These are phyloP conservation scores for Cylloceria caligata DNA, from an alignment of 2,888 invertebrate species.

Conservation along the genomic window DNA sequence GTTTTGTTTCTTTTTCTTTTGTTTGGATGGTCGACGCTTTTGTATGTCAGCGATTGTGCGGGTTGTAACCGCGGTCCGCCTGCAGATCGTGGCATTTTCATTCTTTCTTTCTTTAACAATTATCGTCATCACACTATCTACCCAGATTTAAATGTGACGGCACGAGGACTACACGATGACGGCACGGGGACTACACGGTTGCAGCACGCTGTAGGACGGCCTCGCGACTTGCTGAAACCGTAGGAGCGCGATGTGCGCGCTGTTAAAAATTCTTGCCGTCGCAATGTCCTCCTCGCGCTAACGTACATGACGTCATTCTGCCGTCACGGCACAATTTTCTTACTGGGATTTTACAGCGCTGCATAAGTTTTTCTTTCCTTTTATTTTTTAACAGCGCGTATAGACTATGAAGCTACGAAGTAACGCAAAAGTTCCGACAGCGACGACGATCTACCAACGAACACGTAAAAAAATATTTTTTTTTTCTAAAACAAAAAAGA, in stretches of 20 bases:
- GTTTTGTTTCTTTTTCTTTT: conserved; percentile 43
- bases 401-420: conserved; percentile 16
- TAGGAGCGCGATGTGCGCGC: too few relatives aligned
- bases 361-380: conserved; percentile 24
- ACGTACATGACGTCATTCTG: too few relatives aligned
- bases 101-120: conserved; percentile 41
- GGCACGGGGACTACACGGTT: too few relatives aligned
- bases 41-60: conserved; percentile 64
- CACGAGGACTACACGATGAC: too few relatives aligned
- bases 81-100: conserved; percentile 67
- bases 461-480: background rate
- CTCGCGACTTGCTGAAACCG: too few relatives aligned
- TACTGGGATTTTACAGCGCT: conserved; percentile 49
- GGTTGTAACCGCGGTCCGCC: conserved; percentile 67
- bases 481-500: conserved; percentile 15
- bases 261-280: too few relatives aligned
- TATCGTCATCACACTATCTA: conserved; percentile 32
- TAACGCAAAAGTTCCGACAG: conserved; percentile 41
- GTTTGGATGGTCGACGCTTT: conserved; percentile 58
- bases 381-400: conserved; percentile 40
- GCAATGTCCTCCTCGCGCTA: too few relatives aligned
- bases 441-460: conserved; percentile 32
- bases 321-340: too few relatives aligned
- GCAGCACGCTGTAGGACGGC: too few relatives aligned
- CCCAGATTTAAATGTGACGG: too few relatives aligned